Conservation (phyloP, 2,888 invertebrate species). For the Drosophila colorata region DNA sequence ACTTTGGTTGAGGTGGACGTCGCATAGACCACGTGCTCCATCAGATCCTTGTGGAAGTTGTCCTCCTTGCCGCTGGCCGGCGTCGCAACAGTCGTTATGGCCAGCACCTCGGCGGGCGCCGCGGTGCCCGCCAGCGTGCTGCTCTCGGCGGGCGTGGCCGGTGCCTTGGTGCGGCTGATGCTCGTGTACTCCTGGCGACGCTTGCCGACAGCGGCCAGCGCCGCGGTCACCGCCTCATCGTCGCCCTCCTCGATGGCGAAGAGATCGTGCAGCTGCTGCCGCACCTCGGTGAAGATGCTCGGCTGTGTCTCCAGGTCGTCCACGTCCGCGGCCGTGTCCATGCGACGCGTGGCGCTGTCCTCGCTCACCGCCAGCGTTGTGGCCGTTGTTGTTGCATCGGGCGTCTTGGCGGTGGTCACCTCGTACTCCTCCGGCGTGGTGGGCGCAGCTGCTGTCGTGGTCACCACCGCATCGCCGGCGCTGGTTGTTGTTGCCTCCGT, state of each 20-base stretch:
- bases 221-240: constrained; percentile 77
- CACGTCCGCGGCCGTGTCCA: constrained; percentile 73
- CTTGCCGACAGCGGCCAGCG: constrained; percentile 73
- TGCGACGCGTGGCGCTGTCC: constrained; percentile 81
- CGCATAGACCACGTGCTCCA: constrained; percentile 85
- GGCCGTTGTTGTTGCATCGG: constrained; percentile 60
- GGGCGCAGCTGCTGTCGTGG: constrained; percentile 84
- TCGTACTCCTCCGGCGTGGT: constrained; percentile 68
- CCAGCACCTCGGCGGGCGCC: constrained; percentile 30
- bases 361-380: constrained; percentile 59
- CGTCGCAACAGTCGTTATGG: constrained; percentile 58
- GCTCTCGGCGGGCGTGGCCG: constrained; percentile 68
- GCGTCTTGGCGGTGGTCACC: constrained; percentile 54
- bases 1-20: constrained; percentile 92
- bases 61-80: constrained; percentile 58
- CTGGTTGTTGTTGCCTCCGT: constrained; percentile 42
- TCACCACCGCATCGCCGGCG: constrained; percentile 69
- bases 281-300: constrained; percentile 84
- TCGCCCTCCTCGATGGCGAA: constrained; percentile 82
- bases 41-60: constrained; percentile 83
- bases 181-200: constrained; percentile 84
- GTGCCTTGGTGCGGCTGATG: constrained; percentile 78
- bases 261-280: constrained; percentile 83
- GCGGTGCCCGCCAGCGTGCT: constrained; percentile 48
- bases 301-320: constrained; percentile 84